Base-by-base conservation (phyloP, 1,140 invertebrate species). In the Solenopsis invicta region DNA sequence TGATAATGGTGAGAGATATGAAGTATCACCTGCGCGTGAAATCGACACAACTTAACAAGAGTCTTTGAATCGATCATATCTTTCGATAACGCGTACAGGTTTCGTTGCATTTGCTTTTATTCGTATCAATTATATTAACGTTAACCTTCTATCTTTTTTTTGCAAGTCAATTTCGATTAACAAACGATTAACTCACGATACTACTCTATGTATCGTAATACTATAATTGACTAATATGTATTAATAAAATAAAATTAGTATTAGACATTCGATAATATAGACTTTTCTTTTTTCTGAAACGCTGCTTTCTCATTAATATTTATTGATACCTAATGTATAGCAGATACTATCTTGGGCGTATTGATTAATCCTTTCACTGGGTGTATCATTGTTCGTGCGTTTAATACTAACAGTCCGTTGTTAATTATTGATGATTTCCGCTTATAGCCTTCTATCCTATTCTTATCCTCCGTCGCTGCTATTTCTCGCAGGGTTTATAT, bases 91-190 rank as follows among this genome's bases (percentile, higher is more conserved):
- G 12, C 10, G n/a, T 75, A 61, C 16, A 9, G n/a, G 24, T 72
- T 45, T 59, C 10, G 18, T n/a, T n/a, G 21, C 16, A 2, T 29
- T 29, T 24, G 8, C 18, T 72, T 69, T 29, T 16, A 12, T 13
- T 82, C 3, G 13, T 45, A 41, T 74, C 24, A 41, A 59, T n/a
- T 59, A 48, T 45, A 59, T 4, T 66, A 80, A 80, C 2, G 34
- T 59, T 61, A 48, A 16, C 4, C 3, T 69, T 81, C 71, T 29
- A 37, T 24, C 81, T 89, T 91, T 85, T 92, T 56, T 89, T 88
- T 94, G 13, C 6, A 62, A 62, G 2, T 92, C 29, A 0, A 64
- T 29, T 1, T 9, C 18, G 8, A 16, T 34, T 45, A 24, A 13
- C 8, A 29, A 45, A 8, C n/a, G n/a, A n/a, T n/a, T n/a, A n/a